Conservation (phyloP, 2,888 invertebrate genomes). For the Embidobia sp. region DNA sequence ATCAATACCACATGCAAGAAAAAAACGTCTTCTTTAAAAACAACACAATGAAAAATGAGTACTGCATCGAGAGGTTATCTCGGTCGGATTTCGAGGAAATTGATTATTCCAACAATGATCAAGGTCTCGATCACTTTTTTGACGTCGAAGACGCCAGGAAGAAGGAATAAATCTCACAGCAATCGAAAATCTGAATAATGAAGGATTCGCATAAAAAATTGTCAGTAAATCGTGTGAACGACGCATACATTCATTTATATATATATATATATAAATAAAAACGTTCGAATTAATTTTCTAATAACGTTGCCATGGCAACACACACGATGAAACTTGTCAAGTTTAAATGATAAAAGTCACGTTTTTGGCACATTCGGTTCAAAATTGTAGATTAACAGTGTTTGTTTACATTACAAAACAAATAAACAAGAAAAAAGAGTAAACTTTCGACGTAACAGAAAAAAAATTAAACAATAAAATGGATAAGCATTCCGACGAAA, state of each 20-base stretch:
- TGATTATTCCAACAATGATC: too few relatives aligned
- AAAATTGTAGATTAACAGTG: conserved; percentile 11
- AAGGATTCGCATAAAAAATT: conserved; percentile 47
- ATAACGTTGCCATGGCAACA: conserved; percentile 21
- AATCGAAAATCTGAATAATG: conserved; percentile 31
- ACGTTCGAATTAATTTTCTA: too few relatives aligned
- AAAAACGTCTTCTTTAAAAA: conserved; percentile 72
- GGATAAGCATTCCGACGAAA: conserved; percentile 44
- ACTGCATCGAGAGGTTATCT: conserved; percentile 69
- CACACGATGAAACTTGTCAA: conserved; percentile 1
- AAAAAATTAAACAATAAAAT: background rate
- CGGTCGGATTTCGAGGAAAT: background rate
- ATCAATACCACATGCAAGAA: conserved; percentile 72
- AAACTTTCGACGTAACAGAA: too few relatives aligned
- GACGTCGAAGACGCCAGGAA: too few relatives aligned
- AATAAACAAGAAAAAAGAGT: conserved; percentile 4
- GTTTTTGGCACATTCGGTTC: too few relatives aligned
- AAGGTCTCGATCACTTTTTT: background rate
- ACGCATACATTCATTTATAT: too few relatives aligned
- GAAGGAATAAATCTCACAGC: too few relatives aligned
- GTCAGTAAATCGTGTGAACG: conserved; percentile 5
- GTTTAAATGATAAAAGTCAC: conserved; percentile 1
- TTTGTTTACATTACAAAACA: background rate
- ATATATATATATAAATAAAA: conserved; percentile 2
- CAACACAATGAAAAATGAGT: conserved; percentile 68